Base-by-base conservation (phyloP, 2,797 vertebrate genomes). In the Falco berigora region DNA sequence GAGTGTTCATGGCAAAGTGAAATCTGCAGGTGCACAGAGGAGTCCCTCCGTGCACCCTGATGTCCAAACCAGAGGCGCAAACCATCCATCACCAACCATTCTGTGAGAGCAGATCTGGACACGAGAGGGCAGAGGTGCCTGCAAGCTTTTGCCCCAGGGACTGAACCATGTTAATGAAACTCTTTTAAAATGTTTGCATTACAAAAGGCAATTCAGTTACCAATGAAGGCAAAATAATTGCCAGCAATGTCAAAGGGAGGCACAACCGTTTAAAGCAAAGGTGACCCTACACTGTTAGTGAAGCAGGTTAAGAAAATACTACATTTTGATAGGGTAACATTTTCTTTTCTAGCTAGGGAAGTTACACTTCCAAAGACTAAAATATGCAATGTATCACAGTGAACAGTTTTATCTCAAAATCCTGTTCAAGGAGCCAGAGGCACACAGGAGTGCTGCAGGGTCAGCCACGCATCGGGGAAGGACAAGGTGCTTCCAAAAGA, bases 391-490 rank as follows among this genome's bases (percentile, higher is more conserved):
- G 20, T 40, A 63, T 50, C 50, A 63, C 14, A 34, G 30, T 2
- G 40, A 83, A 36, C 6, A 49, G 58, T 56, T 72, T 84, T 47
- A 71, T 71, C 58, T 61, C 72, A 61, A 88, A 93, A 67, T 36
- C 56, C 52, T 56, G n/a, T 64, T 74, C 49, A 6, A 74, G 91
- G 66, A 58, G 44, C 14, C 36, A 71, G 44, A 73, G 59, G 59
- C 74, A 83, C 36, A 42, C 21, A 78, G 67, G 81, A 91, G 89
- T 63, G 59, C 81, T 76, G 56, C 58, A 68, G 75, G 72, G 64
- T 91, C 86, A 80, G 69, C 10, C 36, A 71, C 53, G 82, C 64
- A 92, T 67, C 24, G 38, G 55, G 71, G 46, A 42, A 82, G 46
- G 58, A 46, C 58, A 88, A 59, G 14, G 34, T 36, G 50, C 75